These are phyloP conservation scores for Tapirus terrestris DNA, from an alignment of 2,113 vertebrate genomes.

Conservation along the genomic window DNA sequence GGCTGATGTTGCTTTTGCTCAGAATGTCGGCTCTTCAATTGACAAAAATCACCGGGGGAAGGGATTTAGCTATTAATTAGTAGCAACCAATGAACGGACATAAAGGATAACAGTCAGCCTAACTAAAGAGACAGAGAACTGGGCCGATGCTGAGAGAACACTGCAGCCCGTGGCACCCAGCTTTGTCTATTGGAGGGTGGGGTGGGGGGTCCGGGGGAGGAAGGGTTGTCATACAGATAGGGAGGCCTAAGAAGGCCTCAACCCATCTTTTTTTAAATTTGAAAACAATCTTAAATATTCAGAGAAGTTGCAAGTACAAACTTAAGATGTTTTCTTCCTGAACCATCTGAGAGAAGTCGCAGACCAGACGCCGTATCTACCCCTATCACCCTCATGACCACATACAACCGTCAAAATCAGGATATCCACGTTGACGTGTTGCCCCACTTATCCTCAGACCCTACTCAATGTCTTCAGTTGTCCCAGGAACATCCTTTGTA, in stretches of 20 bases:
- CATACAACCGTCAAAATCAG: background rate
- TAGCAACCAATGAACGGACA: background rate
- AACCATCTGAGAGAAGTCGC: background rate
- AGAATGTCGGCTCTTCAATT: background rate
- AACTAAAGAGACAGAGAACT: background rate
- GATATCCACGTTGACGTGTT: background rate
- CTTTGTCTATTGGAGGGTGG: fast-evolving
- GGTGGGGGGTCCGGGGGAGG: background rate
- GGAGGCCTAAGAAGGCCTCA: background rate
- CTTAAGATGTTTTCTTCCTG: background rate
- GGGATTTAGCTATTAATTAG: background rate
- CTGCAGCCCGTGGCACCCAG: background rate
- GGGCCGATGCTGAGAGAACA: background rate
- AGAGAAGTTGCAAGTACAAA: background rate
- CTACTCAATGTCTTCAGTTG: background rate
- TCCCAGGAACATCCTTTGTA: background rate
- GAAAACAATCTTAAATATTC: background rate
- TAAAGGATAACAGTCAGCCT: background rate
- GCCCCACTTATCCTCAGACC: background rate
- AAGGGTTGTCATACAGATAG: background rate
- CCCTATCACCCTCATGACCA: background rate
- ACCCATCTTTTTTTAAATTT: background rate
- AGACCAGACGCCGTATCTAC: background rate
- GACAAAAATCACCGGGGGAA: background rate
- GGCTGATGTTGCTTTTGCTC: background rate